Evolutionary conservation across 1,140 invertebrate species (phyloP).

Genomic region (Bombus cullumanus): DNA sequence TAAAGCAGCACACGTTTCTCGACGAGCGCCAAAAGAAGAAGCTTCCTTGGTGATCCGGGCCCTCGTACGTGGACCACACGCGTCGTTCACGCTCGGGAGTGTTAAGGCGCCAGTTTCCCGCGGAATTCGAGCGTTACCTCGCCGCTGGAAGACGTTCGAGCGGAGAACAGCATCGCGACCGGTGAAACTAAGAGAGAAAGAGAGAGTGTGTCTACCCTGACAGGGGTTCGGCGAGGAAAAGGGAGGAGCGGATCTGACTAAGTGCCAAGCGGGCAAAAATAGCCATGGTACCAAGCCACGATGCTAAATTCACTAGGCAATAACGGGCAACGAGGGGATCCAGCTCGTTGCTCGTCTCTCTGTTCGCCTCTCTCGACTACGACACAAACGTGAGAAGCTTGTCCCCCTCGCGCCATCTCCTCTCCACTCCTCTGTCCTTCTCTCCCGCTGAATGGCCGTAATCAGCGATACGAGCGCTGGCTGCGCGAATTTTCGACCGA

Average conservation of each 20-base stretch:
- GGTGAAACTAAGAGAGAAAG: background rate
- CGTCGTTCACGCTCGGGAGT: background rate
- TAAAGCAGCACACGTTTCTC: background rate
- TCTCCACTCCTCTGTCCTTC: background rate
- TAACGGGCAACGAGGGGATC: slow-evolving; percentile 46
- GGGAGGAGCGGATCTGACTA: slow-evolving; percentile 54
- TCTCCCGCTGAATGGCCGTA: slow-evolving; percentile 11
- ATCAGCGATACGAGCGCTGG: slow-evolving; percentile 19
- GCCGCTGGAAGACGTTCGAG: background rate
- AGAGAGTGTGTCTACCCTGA: too few species aligned
- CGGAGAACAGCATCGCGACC: background rate
- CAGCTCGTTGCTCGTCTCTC: background rate
- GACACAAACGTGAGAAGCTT: background rate
- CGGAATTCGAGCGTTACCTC: slow-evolving; percentile 54
- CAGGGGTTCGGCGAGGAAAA: background rate
- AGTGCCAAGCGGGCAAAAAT: slow-evolving; percentile 69
- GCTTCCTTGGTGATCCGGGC: background rate
- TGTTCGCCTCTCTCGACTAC: background rate
- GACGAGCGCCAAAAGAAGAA: background rate
- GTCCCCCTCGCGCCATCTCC: background rate
- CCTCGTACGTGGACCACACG: slow-evolving; percentile 37
- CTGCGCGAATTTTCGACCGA: slow-evolving; percentile 5
- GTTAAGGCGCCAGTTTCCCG: slow-evolving; percentile 38
- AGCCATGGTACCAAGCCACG: slow-evolving; percentile 57
- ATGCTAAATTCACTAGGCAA: slow-evolving; percentile 63